Evolutionary conservation across 2,113 vertebrate genomes (phyloP).

Genomic region (Jaculus jaculus): DNA sequence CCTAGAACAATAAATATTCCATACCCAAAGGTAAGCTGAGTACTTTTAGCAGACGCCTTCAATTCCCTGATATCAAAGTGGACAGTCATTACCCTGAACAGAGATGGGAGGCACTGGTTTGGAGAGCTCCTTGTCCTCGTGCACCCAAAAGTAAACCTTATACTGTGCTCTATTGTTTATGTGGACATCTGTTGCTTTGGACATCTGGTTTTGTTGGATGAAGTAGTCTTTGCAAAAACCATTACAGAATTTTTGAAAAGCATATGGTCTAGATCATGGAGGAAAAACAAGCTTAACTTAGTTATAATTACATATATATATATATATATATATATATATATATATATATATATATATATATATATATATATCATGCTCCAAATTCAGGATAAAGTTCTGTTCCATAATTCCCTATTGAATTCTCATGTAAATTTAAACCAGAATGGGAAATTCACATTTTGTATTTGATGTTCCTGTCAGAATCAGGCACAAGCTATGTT

Average conservation of each 20-base stretch:
- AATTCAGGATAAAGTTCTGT: constrained; percentile 77
- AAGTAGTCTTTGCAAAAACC: constrained; percentile 72
- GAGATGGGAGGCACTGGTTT: constrained; percentile 73
- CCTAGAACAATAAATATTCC: constrained; percentile 92
- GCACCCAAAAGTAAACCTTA: constrained; percentile 71
- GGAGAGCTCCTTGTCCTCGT: constrained; percentile 66
- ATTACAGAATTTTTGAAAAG: constrained; percentile 77
- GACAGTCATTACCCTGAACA: constrained; percentile 63
- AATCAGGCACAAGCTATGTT: background rate
- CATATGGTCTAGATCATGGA: constrained; percentile 80
- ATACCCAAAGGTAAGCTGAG: constrained; percentile 94
- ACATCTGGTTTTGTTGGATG: constrained; percentile 80
- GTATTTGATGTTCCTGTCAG: constrained; percentile 56
- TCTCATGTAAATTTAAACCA: constrained; percentile 69
- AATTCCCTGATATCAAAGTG: constrained; percentile 62
- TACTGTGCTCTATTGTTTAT: constrained; percentile 76
- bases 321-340: constrained; percentile 7
- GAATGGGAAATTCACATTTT: constrained; percentile 54
- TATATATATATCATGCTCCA: constrained; percentile 66
- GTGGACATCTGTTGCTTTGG: constrained; percentile 78
- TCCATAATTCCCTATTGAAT: constrained; percentile 72
- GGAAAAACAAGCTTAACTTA: constrained; percentile 80
- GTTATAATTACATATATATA: constrained; percentile 58
- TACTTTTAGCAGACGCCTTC: constrained; percentile 56
- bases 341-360: constrained; percentile 28